Evolutionary conservation across 2,113 vertebrate species (phyloP).

Genomic region (Channa argus): DNA sequence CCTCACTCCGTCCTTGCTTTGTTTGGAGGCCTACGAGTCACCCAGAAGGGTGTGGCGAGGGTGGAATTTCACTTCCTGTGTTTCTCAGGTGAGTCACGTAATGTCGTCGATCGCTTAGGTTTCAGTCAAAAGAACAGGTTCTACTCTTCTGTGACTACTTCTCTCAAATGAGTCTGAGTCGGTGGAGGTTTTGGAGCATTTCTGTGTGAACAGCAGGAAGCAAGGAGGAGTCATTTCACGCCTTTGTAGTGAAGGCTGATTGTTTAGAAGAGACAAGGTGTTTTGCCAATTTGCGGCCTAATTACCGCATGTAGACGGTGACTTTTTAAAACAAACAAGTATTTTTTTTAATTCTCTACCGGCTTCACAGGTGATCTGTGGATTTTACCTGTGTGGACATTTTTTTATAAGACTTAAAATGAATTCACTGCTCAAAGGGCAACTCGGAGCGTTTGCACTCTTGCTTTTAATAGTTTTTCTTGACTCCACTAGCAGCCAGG

Average conservation of each 20-base stretch:
- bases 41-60: conserved; percentile 61
- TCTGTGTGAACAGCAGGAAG: background rate
- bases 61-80: conserved; percentile 86
- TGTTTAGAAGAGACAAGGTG: background rate
- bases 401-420: conserved; percentile 28
- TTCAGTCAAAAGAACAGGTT: conserved; percentile 20
- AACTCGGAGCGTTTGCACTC: conserved; percentile 1
- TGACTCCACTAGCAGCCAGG: conserved; percentile 27
- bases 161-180: too few species aligned
- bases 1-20: background rate
- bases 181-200: too few species aligned
- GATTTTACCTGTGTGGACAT: background rate
- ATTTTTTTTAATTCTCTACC: background rate
- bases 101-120: conserved; percentile 20
- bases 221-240: background rate
- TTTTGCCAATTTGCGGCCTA: conserved; percentile 18
- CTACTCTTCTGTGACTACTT: background rate
- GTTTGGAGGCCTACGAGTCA: background rate
- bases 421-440: conserved; percentile 13
- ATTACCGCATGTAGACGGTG: background rate
- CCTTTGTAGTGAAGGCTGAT: too few species aligned
- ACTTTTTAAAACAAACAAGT: background rate
- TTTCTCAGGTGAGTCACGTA: conserved; percentile 72
- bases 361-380: background rate
- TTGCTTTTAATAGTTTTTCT: conserved; percentile 22